Evolutionary conservation across 1,140 invertebrate genomes (phyloP).

Genomic region (Ostrea edulis): DNA sequence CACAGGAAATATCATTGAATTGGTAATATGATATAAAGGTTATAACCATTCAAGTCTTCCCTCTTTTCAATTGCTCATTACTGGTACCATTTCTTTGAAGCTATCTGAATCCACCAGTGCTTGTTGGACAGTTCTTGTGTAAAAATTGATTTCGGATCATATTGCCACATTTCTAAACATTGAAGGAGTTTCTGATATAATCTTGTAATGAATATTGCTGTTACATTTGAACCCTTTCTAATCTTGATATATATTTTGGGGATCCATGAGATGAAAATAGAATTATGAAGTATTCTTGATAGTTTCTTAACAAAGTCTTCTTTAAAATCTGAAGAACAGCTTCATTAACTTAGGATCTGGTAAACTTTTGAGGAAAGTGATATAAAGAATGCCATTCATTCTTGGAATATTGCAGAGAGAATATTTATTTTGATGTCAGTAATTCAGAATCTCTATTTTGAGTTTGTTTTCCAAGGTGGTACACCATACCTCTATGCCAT

Average conservation of each 20-base stretch:
- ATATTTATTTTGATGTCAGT: neutral
- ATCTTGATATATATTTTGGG: neutral
- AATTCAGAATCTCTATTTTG: neutral
- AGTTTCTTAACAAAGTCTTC: conserved; percentile 8
- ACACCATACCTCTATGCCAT: neutral
- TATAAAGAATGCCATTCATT: conserved; percentile 7
- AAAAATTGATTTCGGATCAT: neutral
- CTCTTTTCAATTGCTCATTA: neutral
- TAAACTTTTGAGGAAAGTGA: neutral
- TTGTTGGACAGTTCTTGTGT: neutral
- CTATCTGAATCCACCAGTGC: neutral
- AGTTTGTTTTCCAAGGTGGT: neutral
- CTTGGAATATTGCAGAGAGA: neutral
- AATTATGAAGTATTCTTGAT: neutral
- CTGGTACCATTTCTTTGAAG: neutral
- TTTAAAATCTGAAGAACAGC: neutral
- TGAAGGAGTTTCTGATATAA: neutral
- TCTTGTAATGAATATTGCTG: neutral
- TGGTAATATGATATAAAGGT: conserved; percentile 6
- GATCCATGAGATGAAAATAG: conserved; percentile 8
- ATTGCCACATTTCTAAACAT: neutral
- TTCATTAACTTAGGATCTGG: conserved; percentile 5
- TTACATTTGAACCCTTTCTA: too few species aligned
- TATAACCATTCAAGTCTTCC: neutral
- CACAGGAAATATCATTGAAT: conserved; percentile 25